phyloP scores from a whole-genome alignment of 2,888 invertebrate species.

The Athrips mouffetella region DNA sequence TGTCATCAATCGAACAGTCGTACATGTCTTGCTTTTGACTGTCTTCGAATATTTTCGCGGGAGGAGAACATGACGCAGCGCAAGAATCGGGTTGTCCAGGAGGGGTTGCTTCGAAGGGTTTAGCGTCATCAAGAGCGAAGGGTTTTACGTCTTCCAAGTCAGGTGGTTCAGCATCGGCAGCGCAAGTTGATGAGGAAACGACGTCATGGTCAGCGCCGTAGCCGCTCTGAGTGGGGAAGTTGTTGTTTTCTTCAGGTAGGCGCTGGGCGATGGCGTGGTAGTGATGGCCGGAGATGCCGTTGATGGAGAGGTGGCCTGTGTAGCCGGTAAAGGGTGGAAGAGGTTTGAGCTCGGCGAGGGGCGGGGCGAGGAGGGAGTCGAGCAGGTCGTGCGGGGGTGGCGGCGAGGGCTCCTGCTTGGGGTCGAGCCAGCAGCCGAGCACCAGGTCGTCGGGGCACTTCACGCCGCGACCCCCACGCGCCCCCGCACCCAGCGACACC shows the following conservation, averaged over 20 bases:
- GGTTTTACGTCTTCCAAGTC: conserved; percentile 80
- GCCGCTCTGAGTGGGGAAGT: conserved; percentile 80
- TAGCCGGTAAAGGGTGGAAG: conserved; percentile 92
- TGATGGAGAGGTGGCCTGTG: conserved; percentile 91
- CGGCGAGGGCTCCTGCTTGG: conserved; percentile 60
- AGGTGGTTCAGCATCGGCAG: conserved; percentile 80
- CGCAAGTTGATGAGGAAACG: conserved; percentile 85
- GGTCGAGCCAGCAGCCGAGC: conserved; percentile 85
- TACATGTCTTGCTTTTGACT: conserved; percentile 79
- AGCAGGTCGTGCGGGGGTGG: conserved; percentile 81
- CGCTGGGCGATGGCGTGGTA: conserved; percentile 90
- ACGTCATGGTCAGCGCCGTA: conserved; percentile 83
- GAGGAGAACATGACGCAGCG: conserved; percentile 72
- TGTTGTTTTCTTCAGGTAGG: conserved; percentile 86
- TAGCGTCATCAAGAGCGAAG: conserved; percentile 74
- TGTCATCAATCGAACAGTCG: conserved; percentile 88
- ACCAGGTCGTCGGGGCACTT: conserved; percentile 85
- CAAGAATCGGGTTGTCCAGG: conserved; percentile 81
- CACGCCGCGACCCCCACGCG: conserved; percentile 73
- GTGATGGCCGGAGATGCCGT: conserved; percentile 92
- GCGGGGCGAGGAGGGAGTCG: conserved; percentile 82
- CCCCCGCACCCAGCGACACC: conserved; percentile 62
- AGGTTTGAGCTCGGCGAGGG: conserved; percentile 87
- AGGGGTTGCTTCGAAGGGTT: conserved; percentile 72
- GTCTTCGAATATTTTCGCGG: conserved; percentile 71